phyloP scores from a whole-genome alignment of 2,113 vertebrate genomes.

The Ceyx cyanopectus region DNA sequence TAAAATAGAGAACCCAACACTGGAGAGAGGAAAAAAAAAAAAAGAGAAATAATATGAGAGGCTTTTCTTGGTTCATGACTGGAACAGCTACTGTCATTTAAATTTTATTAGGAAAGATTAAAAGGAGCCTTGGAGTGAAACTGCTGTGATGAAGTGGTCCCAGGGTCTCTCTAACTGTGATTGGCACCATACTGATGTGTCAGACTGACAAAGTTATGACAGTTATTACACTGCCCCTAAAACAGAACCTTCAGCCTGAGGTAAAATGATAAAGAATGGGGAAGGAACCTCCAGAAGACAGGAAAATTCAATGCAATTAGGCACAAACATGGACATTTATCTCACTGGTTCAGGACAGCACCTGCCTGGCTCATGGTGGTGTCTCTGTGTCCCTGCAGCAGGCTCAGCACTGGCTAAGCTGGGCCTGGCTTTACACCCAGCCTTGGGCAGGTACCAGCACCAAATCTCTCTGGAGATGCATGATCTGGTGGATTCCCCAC shows the following conservation, averaged over 20 bases:
- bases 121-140: conserved; percentile 57
- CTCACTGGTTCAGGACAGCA: not conserved
- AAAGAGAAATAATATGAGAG: not conserved
- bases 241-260: not conserved
- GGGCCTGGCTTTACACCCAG: not conserved
- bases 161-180: conserved; percentile 55
- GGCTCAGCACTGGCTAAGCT: not conserved
- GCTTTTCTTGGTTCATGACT: conserved; percentile 62
- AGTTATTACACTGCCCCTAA: conserved; percentile 32
- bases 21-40: not conserved
- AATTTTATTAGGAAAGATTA: conserved; percentile 71
- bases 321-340: not conserved
- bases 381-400: not conserved
- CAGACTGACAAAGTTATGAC: conserved; percentile 48
- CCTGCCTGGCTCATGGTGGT: not conserved
- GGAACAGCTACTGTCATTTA: conserved; percentile 66
- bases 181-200: conserved; percentile 59
- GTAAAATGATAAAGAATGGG: conserved; percentile 35
- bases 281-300: not conserved
- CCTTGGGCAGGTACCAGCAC: not conserved
- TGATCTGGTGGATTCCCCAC: not conserved
- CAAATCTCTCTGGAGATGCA: not conserved
- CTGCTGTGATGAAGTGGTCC: conserved; percentile 63
- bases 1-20: conserved; percentile 1
- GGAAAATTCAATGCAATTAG: not conserved